Conservation (phyloP, 2,888 invertebrate genomes). For the Caprella mutica region DNA sequence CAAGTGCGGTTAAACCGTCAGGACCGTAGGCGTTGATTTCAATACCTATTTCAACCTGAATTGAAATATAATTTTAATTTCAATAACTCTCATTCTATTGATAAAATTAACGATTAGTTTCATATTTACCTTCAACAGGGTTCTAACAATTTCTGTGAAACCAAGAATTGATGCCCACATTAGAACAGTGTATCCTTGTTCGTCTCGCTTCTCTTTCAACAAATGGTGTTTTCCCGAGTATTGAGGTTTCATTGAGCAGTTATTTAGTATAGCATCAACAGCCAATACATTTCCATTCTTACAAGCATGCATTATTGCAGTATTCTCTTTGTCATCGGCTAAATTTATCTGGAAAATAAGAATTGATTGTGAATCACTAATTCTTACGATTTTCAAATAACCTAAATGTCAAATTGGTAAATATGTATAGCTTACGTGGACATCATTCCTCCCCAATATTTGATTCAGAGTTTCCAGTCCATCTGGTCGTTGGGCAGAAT, state of each 20-base stretch:
- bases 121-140: conserved; percentile 22
- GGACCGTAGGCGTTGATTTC: conserved; percentile 21
- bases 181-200: conserved; percentile 28
- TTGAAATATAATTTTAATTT: too few species aligned
- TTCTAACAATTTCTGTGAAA: conserved; percentile 22
- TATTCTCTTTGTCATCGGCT: conserved; percentile 15
- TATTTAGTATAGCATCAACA: conserved; percentile 23
- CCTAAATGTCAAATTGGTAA: background rate
- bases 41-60: too few species aligned
- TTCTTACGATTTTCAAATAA: too few species aligned
- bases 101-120: too few species aligned
- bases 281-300: conserved; percentile 28
- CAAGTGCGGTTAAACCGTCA: conserved; percentile 29
- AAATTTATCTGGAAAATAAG: conserved; percentile 16
- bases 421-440: conserved; percentile 10
- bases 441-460: conserved; percentile 23
- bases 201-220: conserved; percentile 15
- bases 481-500: conserved; percentile 25
- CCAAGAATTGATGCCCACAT: conserved; percentile 31
- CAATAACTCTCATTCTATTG: too few species aligned
- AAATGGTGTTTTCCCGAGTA: conserved; percentile 2
- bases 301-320: conserved; percentile 27
- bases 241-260: background rate
- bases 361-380: too few species aligned
- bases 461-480: conserved; percentile 28